Evolutionary conservation across 2,888 invertebrate genomes (phyloP).

Genomic region (Mimachlamys varia): DNA sequence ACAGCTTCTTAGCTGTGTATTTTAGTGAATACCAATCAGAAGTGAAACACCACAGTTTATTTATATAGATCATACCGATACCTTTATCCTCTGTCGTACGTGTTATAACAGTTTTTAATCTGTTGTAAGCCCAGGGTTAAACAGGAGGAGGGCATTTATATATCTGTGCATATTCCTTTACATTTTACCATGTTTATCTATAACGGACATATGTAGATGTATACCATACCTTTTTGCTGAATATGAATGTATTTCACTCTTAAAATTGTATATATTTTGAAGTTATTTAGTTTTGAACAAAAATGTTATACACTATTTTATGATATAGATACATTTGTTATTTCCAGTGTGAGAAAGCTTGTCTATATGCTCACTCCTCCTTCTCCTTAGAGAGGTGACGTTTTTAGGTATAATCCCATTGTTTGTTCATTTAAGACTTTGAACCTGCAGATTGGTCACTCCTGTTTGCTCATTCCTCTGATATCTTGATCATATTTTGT

Average conservation of each 20-base stretch:
- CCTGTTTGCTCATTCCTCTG: conserved; percentile 4
- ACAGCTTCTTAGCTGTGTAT: background rate
- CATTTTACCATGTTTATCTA: conserved; percentile 21
- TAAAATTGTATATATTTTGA: conserved; percentile 36
- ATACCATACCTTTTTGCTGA: conserved; percentile 34
- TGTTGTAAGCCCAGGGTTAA: background rate
- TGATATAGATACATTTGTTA: conserved; percentile 32
- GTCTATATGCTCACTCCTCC: background rate
- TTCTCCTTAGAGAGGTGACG: background rate
- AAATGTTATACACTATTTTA: conserved; percentile 29
- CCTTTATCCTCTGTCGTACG: background rate
- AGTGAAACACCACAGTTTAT: background rate
- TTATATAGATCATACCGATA: background rate
- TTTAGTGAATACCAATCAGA: background rate
- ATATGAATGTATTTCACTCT: conserved; percentile 26
- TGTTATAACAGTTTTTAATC: background rate
- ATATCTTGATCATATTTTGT: background rate
- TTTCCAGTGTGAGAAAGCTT: conserved; percentile 1
- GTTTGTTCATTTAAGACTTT: background rate
- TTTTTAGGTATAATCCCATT: background rate
- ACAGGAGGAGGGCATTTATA: background rate
- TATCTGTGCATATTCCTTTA: background rate
- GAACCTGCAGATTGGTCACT: conserved; percentile 18
- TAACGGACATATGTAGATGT: conserved; percentile 12
- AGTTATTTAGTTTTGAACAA: conserved; percentile 21